A percentile compares a stretch with the other conserved stretches of the same genome.
These are phyloP conservation scores for Glyptemys insculpta DNA, from an alignment of 2,797 vertebrate species.

Conservation along the genomic window DNA sequence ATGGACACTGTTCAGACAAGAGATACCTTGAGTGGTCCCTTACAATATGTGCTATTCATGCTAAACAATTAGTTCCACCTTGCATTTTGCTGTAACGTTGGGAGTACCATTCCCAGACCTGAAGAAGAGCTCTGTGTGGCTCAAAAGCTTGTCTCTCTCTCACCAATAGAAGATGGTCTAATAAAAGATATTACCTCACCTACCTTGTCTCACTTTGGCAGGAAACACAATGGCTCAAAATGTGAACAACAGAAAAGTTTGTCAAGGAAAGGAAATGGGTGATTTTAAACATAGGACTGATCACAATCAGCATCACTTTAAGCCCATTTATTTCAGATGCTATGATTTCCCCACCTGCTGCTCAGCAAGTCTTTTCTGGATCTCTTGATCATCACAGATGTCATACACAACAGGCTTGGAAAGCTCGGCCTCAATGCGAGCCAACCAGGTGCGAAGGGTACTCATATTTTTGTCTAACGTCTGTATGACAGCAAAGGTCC, in stretches of 20 bases:
- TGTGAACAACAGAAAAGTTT: slow-evolving; percentile 8
- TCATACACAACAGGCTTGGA: slow-evolving; percentile 92
- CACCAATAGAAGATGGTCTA: not conserved
- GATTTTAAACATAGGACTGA: slow-evolving; percentile 41
- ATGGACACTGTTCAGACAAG: not conserved
- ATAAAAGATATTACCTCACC: not conserved
- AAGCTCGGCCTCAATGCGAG: slow-evolving; percentile 92
- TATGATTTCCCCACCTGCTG: slow-evolving; percentile 89
- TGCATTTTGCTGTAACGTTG: not conserved
- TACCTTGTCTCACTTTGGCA: not conserved
- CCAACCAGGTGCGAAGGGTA: slow-evolving; percentile 94
- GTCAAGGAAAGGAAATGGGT: slow-evolving; percentile 27
- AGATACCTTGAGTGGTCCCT: not conserved
- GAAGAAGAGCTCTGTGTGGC: not conserved
- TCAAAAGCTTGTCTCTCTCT: not conserved
- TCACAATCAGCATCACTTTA: slow-evolving; percentile 25
- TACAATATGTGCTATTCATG: not conserved
- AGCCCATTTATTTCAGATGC: slow-evolving; percentile 34
- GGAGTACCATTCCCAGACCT: not conserved
- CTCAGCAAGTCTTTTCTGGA: slow-evolving; percentile 93
- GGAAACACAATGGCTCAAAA: not conserved
- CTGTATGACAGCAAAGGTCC: slow-evolving; percentile 94
- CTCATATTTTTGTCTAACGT: slow-evolving; percentile 97
- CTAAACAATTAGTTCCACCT: not conserved
- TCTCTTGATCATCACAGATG: slow-evolving; percentile 92